Evolutionary conservation across 2,888 invertebrate species (phyloP).

Genomic region (Quadriops clusia): DNA sequence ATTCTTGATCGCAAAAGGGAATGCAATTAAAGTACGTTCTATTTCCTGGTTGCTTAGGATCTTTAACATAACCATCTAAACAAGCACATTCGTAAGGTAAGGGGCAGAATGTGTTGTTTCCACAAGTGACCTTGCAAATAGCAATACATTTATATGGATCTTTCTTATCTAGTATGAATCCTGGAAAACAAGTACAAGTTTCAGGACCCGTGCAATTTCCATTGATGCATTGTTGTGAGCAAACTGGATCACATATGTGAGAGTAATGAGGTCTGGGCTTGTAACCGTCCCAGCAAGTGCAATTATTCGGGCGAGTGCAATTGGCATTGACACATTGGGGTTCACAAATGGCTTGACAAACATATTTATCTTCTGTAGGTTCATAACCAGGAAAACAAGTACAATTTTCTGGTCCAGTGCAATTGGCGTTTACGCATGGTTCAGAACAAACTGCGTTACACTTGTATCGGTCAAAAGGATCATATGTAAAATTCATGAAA

Average conservation of each 20-base stretch:
- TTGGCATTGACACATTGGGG: no score
- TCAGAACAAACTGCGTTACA: conserved; percentile 20
- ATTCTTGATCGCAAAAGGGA: no score
- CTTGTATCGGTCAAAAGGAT: conserved; percentile 17
- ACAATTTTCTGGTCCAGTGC: conserved; percentile 27
- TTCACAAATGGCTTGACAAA: no score
- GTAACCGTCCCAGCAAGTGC: no score
- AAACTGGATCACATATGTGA: conserved; percentile 19
- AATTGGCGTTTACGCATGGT: conserved; percentile 29
- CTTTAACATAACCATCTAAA: no score
- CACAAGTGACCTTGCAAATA: conserved; percentile 10
- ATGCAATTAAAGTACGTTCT: no score
- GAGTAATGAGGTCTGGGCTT: no score
- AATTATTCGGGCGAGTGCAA: no score
- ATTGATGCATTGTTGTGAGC: conserved; percentile 23
- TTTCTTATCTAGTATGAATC: conserved; percentile 39
- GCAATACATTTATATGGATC: conserved; percentile 20
- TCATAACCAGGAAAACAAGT: conserved; percentile 25
- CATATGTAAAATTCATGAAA: conserved; percentile 13
- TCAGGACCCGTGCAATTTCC: conserved; percentile 30
- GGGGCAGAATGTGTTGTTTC: conserved; percentile 13
- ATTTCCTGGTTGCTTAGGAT: no score
- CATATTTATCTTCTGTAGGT: no score
- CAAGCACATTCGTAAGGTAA: no score
- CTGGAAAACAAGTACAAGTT: conserved; percentile 39